These are phyloP conservation scores for Xanthia togata DNA, from an alignment of 2,888 invertebrate species.

Conservation along the genomic window DNA sequence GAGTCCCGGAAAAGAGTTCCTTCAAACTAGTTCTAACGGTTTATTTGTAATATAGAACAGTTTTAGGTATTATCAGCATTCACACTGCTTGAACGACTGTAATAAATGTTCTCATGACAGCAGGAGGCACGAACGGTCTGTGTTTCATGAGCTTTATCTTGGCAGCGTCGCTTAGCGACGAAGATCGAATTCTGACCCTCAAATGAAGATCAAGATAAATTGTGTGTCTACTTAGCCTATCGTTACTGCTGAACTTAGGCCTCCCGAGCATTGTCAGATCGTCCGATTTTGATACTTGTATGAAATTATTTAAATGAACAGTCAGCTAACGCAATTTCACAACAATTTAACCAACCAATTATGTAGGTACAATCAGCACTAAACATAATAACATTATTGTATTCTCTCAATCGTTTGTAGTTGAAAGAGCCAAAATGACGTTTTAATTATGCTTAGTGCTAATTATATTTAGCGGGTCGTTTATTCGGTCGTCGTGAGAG, in stretches of 20 bases:
- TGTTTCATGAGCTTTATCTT: constrained; percentile 41
- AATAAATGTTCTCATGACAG: constrained; percentile 23
- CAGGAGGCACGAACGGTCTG: constrained; percentile 1
- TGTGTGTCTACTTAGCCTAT: constrained; percentile 26
- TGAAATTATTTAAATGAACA: neutral
- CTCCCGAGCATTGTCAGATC: neutral
- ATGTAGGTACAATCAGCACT: neutral
- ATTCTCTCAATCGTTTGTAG: neutral
- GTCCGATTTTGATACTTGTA: neutral
- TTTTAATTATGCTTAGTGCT: constrained; percentile 29
- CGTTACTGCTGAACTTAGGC: constrained; percentile 7
- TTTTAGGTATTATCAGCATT: constrained; percentile 1
- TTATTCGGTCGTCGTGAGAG: neutral
- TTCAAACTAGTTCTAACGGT: neutral
- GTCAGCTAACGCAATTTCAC: neutral
- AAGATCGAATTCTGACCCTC: constrained; percentile 35
- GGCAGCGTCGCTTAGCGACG: constrained; percentile 37
- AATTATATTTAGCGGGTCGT: constrained; percentile 15
- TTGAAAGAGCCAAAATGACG: neutral
- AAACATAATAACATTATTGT: neutral
- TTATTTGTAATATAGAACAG: neutral
- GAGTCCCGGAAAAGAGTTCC: neutral
- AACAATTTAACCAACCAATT: neutral
- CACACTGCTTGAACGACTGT: constrained; percentile 10
- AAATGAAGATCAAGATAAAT: constrained; percentile 50